Conservation (phyloP, 2,113 vertebrate species). For the Scortum barcoo region DNA sequence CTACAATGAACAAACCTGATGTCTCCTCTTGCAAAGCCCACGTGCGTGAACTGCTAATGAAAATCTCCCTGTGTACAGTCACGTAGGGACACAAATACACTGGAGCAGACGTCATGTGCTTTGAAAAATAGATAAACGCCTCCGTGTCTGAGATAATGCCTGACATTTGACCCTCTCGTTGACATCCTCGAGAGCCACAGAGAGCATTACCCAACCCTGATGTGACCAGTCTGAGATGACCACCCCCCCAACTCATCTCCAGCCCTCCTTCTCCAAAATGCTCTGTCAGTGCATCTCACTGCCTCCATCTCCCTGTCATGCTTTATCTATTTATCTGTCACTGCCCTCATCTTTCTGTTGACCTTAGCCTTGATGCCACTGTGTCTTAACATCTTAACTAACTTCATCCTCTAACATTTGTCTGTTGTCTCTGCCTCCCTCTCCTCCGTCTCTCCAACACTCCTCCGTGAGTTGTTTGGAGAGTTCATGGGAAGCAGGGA, state of each 20-base stretch:
- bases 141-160: constrained; percentile 7
- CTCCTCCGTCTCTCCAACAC: neutral
- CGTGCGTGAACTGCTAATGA: constrained; percentile 7
- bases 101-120: neutral
- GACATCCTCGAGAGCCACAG: constrained; percentile 42
- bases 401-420: constrained; percentile 40
- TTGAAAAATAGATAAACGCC: constrained; percentile 12
- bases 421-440: constrained; percentile 20
- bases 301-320: constrained; percentile 45
- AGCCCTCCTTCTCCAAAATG: constrained; percentile 31
- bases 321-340: constrained; percentile 57
- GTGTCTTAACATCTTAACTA: constrained; percentile 31
- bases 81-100: neutral
- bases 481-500: constrained; percentile 38
- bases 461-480: constrained; percentile 35
- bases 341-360: constrained; percentile 44
- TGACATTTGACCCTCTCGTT: constrained; percentile 42
- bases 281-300: constrained; percentile 8
- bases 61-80: neutral
- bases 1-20: neutral
- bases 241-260: neutral
- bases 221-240: constrained; percentile 36
- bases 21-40: neutral
- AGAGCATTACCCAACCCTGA: constrained; percentile 36
- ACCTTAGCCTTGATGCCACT: constrained; percentile 43